Evolutionary conservation across 64 coral and sea anemone species (phyloP), one percentile per base, ranked within the genome.

Genomic region (Orbicella faveolata): DNA sequence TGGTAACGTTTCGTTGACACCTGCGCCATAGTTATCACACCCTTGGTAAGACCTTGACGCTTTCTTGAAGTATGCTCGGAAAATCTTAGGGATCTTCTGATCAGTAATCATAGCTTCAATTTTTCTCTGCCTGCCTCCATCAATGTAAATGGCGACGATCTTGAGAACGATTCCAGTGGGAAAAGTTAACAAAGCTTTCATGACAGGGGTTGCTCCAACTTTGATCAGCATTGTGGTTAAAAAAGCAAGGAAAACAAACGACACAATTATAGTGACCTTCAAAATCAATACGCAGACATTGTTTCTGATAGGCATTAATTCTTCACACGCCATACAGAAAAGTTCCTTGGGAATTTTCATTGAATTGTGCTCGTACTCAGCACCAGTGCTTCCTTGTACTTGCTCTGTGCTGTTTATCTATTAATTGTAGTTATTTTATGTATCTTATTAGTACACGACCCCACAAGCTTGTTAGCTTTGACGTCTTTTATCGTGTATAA

Each of bases 331-430:
- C 61, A 67, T 67, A 20, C 66, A 33, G 23, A 66, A 83, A 12
- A 83, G 80, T 6, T 66, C 61, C 35, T 83, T 37, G 20, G 80
- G 80, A 65, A 83, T 83, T 83, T 34, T 66, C 16, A 83, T 34
- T 18, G 23, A 8, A 1, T 25, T 48, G 59, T 10, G 63, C 4
- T 23, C 19, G 9, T 21, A 41, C 12, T 83, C 53, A 34, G 15
- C 1, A 57, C 6, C 26, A 10, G 3, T 48, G 44, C 3, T 48
- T 48, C 9, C 1, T 20, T 82, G 55, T 18, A 17, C 26, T 35
- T 1, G 79, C 23, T 83, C 35, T 9, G 26, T 3, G 0, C 44
- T 6, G 9, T 23, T n/a, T n/a, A n/a, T n/a, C n/a, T n/a, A n/a
- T n/a, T n/a, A n/a, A n/a, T n/a, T n/a, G n/a, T n/a, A n/a, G n/a